A percentile compares a stretch with the other conserved stretches of the same genome.
Evolutionary conservation across 1,140 invertebrate genomes (phyloP).

Genomic region (Drosophila takahashii): DNA sequence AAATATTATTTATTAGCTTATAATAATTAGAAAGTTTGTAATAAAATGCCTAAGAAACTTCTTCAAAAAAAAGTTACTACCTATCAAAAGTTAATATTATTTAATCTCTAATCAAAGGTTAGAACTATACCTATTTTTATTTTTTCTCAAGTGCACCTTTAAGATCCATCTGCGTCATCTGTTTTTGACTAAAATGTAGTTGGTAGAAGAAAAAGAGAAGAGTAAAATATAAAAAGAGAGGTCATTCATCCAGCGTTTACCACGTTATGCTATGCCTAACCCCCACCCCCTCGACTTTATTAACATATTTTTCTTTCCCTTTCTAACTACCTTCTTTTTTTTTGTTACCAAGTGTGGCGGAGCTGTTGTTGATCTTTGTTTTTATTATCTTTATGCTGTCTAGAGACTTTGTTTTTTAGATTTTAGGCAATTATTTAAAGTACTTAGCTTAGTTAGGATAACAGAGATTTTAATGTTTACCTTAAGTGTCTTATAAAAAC

Average conservation of each 20-base stretch:
- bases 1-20: background rate
- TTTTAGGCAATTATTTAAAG: background rate
- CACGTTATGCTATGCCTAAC: conserved; percentile 59
- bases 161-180: conserved; percentile 34
- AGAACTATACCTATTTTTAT: no score
- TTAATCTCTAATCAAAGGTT: background rate
- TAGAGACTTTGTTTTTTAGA: background rate
- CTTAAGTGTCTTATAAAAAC: background rate
- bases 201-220: conserved; percentile 1
- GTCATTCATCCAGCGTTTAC: conserved; percentile 81
- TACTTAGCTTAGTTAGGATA: background rate
- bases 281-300: conserved; percentile 45
- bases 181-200: conserved; percentile 37
- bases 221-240: conserved; percentile 29
- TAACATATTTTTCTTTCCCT: conserved; percentile 68
- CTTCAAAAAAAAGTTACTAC: no score
- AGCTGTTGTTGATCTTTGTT: conserved; percentile 6
- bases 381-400: conserved; percentile 1
- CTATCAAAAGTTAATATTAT: background rate
- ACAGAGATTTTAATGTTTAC: background rate
- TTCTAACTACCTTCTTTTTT: conserved; percentile 42
- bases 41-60: no score
- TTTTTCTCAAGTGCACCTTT: conserved; percentile 3
- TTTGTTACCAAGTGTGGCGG: conserved; percentile 23
- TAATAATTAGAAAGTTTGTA: no score